A percentile compares a stretch with the other conserved stretches of the same genome.
These are phyloP conservation scores for Pocota personata DNA, from an alignment of 2,888 invertebrate species.

Conservation along the genomic window DNA sequence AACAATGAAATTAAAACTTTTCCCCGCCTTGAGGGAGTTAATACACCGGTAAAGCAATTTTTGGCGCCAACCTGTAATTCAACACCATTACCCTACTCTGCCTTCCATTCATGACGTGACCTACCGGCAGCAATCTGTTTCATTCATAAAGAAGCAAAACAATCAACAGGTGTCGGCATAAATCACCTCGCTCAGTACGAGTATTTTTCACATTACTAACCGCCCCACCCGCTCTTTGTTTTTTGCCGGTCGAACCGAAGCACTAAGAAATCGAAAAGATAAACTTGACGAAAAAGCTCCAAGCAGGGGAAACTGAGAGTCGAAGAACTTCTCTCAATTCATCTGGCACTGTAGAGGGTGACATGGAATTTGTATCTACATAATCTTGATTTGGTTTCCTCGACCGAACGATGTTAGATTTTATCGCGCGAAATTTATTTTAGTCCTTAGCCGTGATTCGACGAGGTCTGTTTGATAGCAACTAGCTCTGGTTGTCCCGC, in stretches of 20 bases:
- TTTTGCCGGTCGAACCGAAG: background rate
- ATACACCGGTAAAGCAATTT: conserved; percentile 23
- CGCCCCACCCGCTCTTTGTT: background rate
- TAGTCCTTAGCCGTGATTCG: conserved; percentile 55
- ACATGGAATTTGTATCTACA: conserved; percentile 13
- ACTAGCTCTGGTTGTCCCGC: background rate
- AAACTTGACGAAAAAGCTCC: conserved; percentile 53
- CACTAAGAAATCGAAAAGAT: background rate
- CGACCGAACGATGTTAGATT: conserved; percentile 12
- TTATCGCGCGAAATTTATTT: conserved; percentile 12
- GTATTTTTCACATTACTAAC: conserved; percentile 1
- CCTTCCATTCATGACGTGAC: background rate
- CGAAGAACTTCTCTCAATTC: background rate
- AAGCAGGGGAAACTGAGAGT: conserved; percentile 29
- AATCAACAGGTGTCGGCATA: conserved; percentile 42
- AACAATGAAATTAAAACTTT: conserved; percentile 45
- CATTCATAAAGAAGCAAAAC: conserved; percentile 22
- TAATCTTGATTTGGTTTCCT: background rate
- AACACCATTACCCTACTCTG: background rate
- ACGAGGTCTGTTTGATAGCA: background rate
- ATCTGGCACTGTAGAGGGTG: conserved; percentile 13
- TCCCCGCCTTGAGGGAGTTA: conserved; percentile 3
- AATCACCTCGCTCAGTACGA: conserved; percentile 30
- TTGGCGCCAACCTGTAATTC: background rate
- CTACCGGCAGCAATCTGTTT: conserved; percentile 13